Conservation (phyloP, 2,888 invertebrate genomes). For the Torymus texanus region DNA sequence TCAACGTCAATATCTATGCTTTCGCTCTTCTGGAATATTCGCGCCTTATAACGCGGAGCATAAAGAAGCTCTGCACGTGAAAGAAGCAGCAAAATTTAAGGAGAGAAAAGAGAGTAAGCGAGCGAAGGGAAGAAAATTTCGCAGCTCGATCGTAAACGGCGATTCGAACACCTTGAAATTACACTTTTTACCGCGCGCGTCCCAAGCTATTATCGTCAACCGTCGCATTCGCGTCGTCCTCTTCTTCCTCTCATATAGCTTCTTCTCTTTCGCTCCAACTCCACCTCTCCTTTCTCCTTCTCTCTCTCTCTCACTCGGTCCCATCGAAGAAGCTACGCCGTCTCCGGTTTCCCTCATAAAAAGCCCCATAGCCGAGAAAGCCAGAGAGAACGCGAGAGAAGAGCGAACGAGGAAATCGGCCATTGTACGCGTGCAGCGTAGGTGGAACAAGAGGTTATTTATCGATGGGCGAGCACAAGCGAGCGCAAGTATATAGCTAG, state of each 20-base stretch:
- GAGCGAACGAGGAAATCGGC: background rate
- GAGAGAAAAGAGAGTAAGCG: background rate
- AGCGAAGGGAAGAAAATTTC: slow-evolving; percentile 21
- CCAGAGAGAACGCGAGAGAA: background rate
- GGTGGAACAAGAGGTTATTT: slow-evolving; percentile 62
- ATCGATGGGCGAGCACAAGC: slow-evolving; percentile 56
- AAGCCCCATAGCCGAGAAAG: slow-evolving; percentile 9
- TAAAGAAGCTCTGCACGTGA: background rate
- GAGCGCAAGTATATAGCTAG: slow-evolving; percentile 33
- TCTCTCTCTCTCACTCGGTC: background rate
- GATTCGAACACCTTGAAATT: slow-evolving; percentile 43
- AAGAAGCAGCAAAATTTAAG: background rate
- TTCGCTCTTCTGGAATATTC: background rate
- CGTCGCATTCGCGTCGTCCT: background rate
- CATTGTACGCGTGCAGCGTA: slow-evolving; percentile 51
- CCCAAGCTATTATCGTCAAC: slow-evolving; percentile 33
- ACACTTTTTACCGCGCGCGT: slow-evolving; percentile 37
- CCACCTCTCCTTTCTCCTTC: too few species aligned
- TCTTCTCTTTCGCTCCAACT: too few species aligned
- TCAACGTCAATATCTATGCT: background rate
- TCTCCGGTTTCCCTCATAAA: slow-evolving; percentile 27
- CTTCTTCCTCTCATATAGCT: background rate
- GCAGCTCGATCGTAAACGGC: slow-evolving; percentile 37
- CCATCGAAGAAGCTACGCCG: background rate
- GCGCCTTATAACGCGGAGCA: slow-evolving; percentile 1